Evolutionary conservation across 2,888 invertebrate genomes (phyloP), one percentile per base, ranked within the genome.

Genomic region (Anoncus sp.): DNA sequence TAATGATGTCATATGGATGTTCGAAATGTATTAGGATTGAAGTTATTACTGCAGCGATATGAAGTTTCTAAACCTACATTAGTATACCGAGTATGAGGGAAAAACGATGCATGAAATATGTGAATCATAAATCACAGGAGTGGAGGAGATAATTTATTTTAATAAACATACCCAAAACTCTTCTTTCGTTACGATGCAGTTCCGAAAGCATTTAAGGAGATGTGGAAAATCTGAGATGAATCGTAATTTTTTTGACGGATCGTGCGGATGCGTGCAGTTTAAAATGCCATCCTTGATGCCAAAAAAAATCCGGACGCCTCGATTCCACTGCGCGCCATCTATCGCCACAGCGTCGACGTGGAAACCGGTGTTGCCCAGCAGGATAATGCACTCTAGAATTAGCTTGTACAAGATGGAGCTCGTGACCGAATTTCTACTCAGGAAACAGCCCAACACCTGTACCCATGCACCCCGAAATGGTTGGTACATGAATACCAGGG

Each of bases 401-500:
- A 43, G 9, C n/a, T 82, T 67, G 22, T 81, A 77, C 20, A 85
- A 67, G 18, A 81, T 63, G 20, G 51, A 67, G 35, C 83, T 75
- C 4, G 75, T 66, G 6, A 81, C 81, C 31, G 74, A 67, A 7
- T 80, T 75, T 60, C 79, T 84, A 22, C 80, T 83, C 14, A 86
- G 51, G 69, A 86, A 86, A 16, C 72, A 75, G 10, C 75, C 85
- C 45, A n/a, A n/a, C n/a, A n/a, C n/a, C n/a, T n/a, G n/a, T n/a
- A n/a, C n/a, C n/a, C n/a, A 86, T 49, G 51, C 60, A 12, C 79
- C 80, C 31, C 53, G 75, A 22, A 83, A 82, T n/a, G 84, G 82
- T 60, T 83, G 80, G 69, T 80, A 85, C 81, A 83, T 83, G 3
- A 86, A 80, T 1, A 85, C 85, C 6, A 86, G 22, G 2, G 85